Evolutionary conservation across 2,888 invertebrate genomes (phyloP).

Genomic region (Sabellastarte sp.): DNA sequence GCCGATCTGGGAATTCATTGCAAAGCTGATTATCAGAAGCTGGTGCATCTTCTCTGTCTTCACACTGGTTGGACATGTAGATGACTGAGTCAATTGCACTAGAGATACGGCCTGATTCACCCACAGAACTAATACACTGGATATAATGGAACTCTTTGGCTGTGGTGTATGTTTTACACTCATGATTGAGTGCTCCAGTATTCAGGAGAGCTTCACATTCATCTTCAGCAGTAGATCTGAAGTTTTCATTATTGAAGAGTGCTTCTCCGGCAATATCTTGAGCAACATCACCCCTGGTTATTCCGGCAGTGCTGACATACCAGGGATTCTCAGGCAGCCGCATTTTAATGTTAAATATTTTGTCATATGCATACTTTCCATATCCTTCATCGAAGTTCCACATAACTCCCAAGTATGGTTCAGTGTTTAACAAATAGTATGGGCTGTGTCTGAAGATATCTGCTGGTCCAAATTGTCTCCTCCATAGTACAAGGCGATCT

Average conservation of each 20-base stretch:
- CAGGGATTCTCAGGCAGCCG: neutral
- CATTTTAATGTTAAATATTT: neutral
- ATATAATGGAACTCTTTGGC: neutral
- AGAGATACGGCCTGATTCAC: neutral
- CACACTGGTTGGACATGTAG: neutral
- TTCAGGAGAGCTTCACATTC: neutral
- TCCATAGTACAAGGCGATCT: conserved; percentile 2
- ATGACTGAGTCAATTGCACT: neutral
- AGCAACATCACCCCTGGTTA: neutral
- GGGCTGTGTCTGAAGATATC: conserved; percentile 3
- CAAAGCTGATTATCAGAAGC: neutral
- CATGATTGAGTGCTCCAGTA: neutral
- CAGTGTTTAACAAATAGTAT: conserved; percentile 5
- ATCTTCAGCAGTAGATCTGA: neutral
- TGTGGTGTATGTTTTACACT: no score
- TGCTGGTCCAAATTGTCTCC: neutral
- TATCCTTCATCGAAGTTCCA: conserved; percentile 30
- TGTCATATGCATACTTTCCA: conserved; percentile 6
- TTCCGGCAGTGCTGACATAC: neutral
- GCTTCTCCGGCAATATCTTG: neutral
- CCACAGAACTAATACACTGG: neutral
- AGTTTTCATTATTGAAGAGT: neutral
- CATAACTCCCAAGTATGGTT: conserved; percentile 17
- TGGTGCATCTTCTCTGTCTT: neutral
- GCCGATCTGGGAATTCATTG: neutral